Base-by-base conservation (phyloP, 2,797 vertebrate species). In the Ptychobarbus kaznakovi region DNA sequence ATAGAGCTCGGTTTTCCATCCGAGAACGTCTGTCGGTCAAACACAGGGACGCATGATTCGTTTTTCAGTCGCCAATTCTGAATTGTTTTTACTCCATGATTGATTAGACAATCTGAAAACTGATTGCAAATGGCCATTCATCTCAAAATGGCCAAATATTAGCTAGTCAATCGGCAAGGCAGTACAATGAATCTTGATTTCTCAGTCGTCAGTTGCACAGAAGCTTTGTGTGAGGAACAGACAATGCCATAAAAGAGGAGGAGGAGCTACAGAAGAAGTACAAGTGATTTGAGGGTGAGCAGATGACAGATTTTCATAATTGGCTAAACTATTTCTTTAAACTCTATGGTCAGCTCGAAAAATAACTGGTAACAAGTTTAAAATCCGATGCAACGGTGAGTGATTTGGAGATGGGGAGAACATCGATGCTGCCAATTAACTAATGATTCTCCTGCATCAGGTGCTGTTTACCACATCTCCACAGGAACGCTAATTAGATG, bases 401-500 rank as follows among this genome's bases (percentile, higher is more conserved):
- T 42, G 58, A 58, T 49, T 58, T 35, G 32, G 49, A 28, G 44
- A n/a, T 20, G 12, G 2, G 35, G 75, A 44, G 44, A 32, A 84
- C 49, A 84, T 35, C 1, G 49, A 81, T 74, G 49, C 18, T 58
- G 80, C 65, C 28, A 82, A 68, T 77, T 61, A 61, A 51, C 72
- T 81, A 72, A 88, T 66, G 82, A 87, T 86, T 80, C 42, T 87
- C 83, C 77, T 82, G 84, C 51, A 63, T 77, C 53, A 51, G 81
- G 49, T 77, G 81, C 65, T 66, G 51, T 85, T 73, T n/a, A 56
- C 73, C 49, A 49, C 22, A 8, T 66, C 83, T 79, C 63, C 72
- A 38, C 61, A 81, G 53, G 51, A 66, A 72, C 53, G 11, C 73
- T 87, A 44, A 82, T 82, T 86, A 66, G 7, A 66, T 66, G 63